Conservation (phyloP, 92 coral and sea anemone genomes). For the Galaxea fascicularis region DNA sequence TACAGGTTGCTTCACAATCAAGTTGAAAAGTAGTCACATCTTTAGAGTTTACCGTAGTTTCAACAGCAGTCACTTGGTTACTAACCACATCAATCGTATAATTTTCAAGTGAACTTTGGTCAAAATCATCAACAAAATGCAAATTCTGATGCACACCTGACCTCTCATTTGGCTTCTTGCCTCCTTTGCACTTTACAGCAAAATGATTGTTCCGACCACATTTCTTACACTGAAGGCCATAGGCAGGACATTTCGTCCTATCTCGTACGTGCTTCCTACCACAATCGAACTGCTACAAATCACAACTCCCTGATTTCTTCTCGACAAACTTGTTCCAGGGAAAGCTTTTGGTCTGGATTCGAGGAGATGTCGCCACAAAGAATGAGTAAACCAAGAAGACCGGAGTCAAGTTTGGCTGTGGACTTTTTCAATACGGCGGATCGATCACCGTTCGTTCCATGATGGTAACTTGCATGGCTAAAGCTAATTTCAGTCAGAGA, state of each 20-base stretch:
- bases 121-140: constrained; percentile 14
- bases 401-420: constrained; percentile 18
- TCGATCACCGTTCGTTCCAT: constrained; percentile 14
- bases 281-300: not conserved
- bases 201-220: too few relatives aligned
- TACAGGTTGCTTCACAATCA: too few relatives aligned
- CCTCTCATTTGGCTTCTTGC: not conserved
- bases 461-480: constrained; percentile 32
- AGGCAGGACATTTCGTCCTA: constrained; percentile 2
- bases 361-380: constrained; percentile 26
- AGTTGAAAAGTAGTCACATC: too few relatives aligned
- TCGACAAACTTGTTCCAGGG: too few relatives aligned
- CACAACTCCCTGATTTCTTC: constrained; percentile 2
- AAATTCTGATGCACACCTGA: not conserved
- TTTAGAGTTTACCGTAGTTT: too few relatives aligned
- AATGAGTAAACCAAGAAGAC: constrained; percentile 33
- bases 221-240: constrained; percentile 12
- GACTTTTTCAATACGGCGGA: constrained; percentile 33
- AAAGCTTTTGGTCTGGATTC: too few relatives aligned
- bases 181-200: constrained; percentile 19
- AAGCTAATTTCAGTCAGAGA: constrained; percentile 32
- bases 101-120: too few relatives aligned
- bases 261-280: not conserved
- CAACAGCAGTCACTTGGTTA: too few relatives aligned
- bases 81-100: too few relatives aligned